Evolutionary conservation across 2,113 vertebrate genomes (phyloP).

Genomic region (Caranx melampygus): DNA sequence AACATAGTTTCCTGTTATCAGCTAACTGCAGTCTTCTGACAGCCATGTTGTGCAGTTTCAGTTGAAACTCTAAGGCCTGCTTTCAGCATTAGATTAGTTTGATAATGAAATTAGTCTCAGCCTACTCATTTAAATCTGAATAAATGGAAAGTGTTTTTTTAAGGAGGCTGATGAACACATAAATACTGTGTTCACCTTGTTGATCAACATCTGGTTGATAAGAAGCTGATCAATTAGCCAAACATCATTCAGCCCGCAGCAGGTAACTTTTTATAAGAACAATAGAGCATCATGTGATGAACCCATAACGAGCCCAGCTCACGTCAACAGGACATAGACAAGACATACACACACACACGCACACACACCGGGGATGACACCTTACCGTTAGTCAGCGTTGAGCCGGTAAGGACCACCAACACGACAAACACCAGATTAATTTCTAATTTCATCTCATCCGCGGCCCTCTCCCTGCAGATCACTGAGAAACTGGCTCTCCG

Average conservation of each 20-base stretch:
- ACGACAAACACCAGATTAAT: slow-evolving; percentile 52
- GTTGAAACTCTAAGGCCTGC: neutral
- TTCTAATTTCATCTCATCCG: slow-evolving; percentile 64
- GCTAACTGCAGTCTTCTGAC: neutral
- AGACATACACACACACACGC: neutral
- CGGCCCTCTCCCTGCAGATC: slow-evolving; percentile 13
- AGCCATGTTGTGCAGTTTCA: neutral
- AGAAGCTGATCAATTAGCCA: neutral
- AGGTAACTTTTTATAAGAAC: neutral
- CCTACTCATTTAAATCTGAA: neutral
- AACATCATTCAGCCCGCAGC: neutral
- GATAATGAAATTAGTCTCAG: neutral
- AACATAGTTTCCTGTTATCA: neutral
- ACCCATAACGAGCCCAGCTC: slow-evolving; percentile 21
- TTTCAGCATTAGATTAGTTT: neutral
- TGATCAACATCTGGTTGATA: neutral
- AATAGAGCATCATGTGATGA: slow-evolving; percentile 42
- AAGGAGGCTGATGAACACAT: neutral
- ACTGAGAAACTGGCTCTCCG: neutral
- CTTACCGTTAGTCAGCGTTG: slow-evolving; percentile 70
- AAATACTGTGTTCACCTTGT: neutral
- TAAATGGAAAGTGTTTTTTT: neutral
- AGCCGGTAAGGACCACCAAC: slow-evolving; percentile 62
- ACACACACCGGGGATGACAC: slow-evolving; percentile 6
- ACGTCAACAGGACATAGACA: slow-evolving; percentile 37